These are phyloP conservation scores for Syngnathus scovelli DNA, from an alignment of 2,113 vertebrate genomes.

Conservation along the genomic window DNA sequence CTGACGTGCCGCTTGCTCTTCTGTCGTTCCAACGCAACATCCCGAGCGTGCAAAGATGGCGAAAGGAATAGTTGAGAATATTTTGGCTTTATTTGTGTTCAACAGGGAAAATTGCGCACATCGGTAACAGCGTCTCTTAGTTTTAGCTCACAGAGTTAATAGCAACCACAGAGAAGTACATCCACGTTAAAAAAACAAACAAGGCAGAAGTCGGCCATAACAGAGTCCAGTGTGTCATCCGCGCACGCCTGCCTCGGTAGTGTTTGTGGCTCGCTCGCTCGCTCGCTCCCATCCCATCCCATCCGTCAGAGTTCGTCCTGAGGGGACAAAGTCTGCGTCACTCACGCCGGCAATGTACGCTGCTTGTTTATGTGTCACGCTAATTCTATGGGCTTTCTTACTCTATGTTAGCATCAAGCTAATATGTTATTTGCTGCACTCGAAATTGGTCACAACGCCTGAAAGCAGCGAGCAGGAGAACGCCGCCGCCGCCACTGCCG, in stretches of 20 bases:
- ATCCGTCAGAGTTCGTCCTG: conserved; percentile 60
- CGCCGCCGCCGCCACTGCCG: too few species aligned
- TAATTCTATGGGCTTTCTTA: too few species aligned
- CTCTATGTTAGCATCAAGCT: too few species aligned
- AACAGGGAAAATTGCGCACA: neutral
- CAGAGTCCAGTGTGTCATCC: conserved; percentile 8
- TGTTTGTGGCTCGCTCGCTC: conserved; percentile 1
- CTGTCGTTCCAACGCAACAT: neutral
- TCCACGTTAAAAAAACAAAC: conserved; percentile 19
- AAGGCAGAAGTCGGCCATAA: conserved; percentile 18
- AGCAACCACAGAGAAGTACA: conserved; percentile 51
- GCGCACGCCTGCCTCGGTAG: conserved; percentile 7
- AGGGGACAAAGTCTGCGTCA: neutral
- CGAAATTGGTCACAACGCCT: too few species aligned
- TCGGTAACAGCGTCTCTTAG: conserved; percentile 41
- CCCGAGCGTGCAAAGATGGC: neutral
- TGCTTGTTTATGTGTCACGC: too few species aligned
- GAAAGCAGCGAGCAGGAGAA: too few species aligned
- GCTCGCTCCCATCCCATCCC: neutral
- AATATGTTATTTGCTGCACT: too few species aligned
- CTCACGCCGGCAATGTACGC: neutral
- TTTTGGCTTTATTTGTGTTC: neutral
- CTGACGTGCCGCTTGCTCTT: neutral
- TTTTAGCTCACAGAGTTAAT: conserved; percentile 69
- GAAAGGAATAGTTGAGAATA: neutral